These are phyloP conservation scores for Trichopria drosophilae DNA, from an alignment of 2,888 invertebrate species.

Conservation along the genomic window DNA sequence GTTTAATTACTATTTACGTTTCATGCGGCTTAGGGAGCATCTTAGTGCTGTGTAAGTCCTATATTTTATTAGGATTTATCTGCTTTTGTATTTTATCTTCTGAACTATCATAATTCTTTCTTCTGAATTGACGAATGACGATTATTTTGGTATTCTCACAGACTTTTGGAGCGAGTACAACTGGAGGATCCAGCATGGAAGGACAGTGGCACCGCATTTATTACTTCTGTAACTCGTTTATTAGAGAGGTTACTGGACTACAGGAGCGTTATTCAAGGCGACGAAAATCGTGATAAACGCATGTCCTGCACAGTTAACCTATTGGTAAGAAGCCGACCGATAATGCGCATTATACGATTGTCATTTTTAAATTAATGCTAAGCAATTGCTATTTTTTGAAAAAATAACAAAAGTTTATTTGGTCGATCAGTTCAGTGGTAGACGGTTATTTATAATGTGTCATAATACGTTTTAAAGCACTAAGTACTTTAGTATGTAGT, in stretches of 20 bases:
- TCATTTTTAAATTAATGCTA: too few species aligned
- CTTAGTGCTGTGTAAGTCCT: conserved; percentile 89
- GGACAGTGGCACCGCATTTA: conserved; percentile 89
- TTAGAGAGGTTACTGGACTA: conserved; percentile 90
- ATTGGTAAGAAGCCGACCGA: conserved; percentile 66
- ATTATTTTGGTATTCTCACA: conserved; percentile 51
- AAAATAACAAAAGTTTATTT: too few species aligned
- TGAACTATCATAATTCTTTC: conserved; percentile 1
- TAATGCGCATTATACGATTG: too few species aligned
- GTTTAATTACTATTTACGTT: conserved; percentile 32
- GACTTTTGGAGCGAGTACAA: conserved; percentile 82
- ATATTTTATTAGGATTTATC: conserved; percentile 10
- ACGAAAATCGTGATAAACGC: conserved; percentile 90
- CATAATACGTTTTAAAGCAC: too few species aligned
- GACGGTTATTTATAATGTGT: too few species aligned
- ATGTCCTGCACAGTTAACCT: conserved; percentile 97
- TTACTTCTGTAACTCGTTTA: conserved; percentile 86
- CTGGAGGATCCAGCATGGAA: conserved; percentile 86
- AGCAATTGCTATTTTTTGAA: too few species aligned
- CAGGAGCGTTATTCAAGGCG: conserved; percentile 91
- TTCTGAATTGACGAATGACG: not conserved
- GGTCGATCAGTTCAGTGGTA: too few species aligned
- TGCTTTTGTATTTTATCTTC: conserved; percentile 7
- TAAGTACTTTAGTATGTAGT: too few species aligned
- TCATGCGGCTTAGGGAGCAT: conserved; percentile 73